Percentiles rank a stretch among this genome's conserved stretches.
These are phyloP conservation scores for Lagocephalus sceleratus DNA, from an alignment of 2,797 vertebrate genomes.

Conservation along the genomic window DNA sequence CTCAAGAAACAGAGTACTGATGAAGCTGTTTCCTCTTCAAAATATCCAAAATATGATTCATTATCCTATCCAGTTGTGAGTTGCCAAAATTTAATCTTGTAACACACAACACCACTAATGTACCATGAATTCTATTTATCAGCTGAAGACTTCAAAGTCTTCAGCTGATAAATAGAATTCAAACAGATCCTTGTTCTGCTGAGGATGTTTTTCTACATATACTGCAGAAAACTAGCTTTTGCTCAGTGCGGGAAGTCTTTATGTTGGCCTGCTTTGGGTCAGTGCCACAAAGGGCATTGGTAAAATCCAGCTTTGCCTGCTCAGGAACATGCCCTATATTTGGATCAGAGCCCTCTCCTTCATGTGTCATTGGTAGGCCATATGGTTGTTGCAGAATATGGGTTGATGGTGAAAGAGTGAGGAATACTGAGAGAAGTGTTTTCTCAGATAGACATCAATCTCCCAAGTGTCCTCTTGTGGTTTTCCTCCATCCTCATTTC, in stretches of 20 bases:
- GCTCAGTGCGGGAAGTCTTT: slow-evolving; percentile 63
- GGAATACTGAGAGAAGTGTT: slow-evolving; percentile 53
- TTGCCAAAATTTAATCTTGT: too few relatives aligned
- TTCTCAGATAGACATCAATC: slow-evolving; percentile 65
- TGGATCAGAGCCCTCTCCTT: slow-evolving; percentile 64
- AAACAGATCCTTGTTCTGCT: too few relatives aligned
- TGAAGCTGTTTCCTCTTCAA: too few relatives aligned
- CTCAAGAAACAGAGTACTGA: slow-evolving; percentile 46
- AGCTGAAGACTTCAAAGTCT: too few relatives aligned
- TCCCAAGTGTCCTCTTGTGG: slow-evolving; percentile 65
- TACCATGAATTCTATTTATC: too few relatives aligned
- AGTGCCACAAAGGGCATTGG: slow-evolving; percentile 51
- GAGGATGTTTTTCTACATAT: too few relatives aligned
- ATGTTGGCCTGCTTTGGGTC: slow-evolving; percentile 62
- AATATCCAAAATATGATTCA: too few relatives aligned
- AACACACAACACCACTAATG: too few relatives aligned
- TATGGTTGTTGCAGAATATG: slow-evolving; percentile 63
- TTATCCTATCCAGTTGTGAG: too few relatives aligned
- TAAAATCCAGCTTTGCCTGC: slow-evolving; percentile 62
- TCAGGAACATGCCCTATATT: slow-evolving; percentile 47
- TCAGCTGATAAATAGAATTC: too few relatives aligned
- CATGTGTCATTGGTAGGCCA: slow-evolving; percentile 68
- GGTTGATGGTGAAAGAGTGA: slow-evolving; percentile 50
- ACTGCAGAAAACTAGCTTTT: slow-evolving; percentile 56
- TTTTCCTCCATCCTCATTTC: slow-evolving; percentile 49